These are phyloP conservation scores for Drosophila baimaii DNA, from an alignment of 1,140 invertebrate species.

Conservation along the genomic window DNA sequence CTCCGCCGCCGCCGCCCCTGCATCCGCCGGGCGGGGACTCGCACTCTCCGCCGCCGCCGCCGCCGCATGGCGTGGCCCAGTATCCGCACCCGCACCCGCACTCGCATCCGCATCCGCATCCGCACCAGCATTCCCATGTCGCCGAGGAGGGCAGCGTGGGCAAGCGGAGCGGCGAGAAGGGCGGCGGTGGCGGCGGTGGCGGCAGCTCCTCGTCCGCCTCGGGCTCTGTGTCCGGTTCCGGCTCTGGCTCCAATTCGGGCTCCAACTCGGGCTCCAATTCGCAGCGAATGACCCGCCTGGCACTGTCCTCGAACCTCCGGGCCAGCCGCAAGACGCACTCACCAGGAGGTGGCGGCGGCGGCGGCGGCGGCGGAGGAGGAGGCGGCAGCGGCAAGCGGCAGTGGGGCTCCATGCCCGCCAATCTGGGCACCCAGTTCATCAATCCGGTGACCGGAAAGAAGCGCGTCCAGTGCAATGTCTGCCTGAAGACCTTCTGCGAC, in stretches of 20 bases:
- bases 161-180: conserved; percentile 30
- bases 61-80: conserved; percentile 5
- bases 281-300: conserved; percentile 58
- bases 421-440: conserved; percentile 94
- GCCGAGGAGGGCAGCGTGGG: conserved; percentile 7
- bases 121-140: conserved; percentile 6
- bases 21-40: conserved; percentile 61
- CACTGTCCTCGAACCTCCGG: conserved; percentile 44
- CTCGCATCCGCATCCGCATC: conserved; percentile 1
- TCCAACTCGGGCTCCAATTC: conserved; percentile 32
- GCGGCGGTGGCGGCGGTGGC: conserved; percentile 7
- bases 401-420: conserved; percentile 94
- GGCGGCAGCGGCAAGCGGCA: conserved; percentile 88
- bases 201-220: conserved; percentile 51
- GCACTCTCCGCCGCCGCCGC: conserved; percentile 5
- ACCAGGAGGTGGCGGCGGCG: conserved; percentile 85
- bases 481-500: conserved; percentile 99
- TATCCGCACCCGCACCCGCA: conserved; percentile 21
- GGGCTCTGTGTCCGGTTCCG: conserved; percentile 19
- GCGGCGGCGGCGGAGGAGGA: conserved; percentile 60
- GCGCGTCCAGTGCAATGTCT: conserved; percentile 98
- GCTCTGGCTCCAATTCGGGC: conserved; percentile 19
- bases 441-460: conserved; percentile 97
- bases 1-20: conserved; percentile 85
- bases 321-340: conserved; percentile 90